Evolutionary conservation across 2,113 vertebrate species (phyloP), one percentile per base, ranked within the genome.

Genomic region (Chloropsis hardwickii): DNA sequence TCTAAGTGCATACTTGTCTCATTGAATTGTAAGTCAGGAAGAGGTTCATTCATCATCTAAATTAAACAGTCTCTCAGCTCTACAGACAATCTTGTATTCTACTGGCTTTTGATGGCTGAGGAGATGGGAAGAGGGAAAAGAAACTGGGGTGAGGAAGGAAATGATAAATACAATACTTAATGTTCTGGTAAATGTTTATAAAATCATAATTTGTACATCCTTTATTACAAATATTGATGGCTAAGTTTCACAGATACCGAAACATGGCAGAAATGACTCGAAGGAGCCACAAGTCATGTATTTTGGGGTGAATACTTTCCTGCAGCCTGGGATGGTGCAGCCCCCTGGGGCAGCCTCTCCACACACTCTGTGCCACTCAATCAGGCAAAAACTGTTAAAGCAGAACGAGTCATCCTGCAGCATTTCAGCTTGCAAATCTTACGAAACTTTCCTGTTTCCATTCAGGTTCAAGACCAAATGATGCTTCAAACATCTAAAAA

Each of bases 111-210:
- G 48, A 33, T 67, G 37, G n/a, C 76, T 61, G 40, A 65, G 58
- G 37, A 77, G 48, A 42, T 53, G 37, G 20, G 40, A 61, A 69
- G 42, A 66, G 21, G 57, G 35, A 91, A 42, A 89, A 76, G 29
- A 67, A 90, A 72, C 5, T 19, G 64, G 5, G 3, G 4, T 42
- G 45, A 92, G 45, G 33, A 85, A 57, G 28, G 40, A 74, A 87
- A 64, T 70, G 9, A 66, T 60, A 82, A 92, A 64, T 66, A 60
- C 44, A 72, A 40, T 60, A 70, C 33, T 82, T 62, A 86, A 51
- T 77, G 57, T 92, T 80, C 74, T 77, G 71, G 58, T 57, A 74
- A 92, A 85, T 69, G 11, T 62, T 93, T 71, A 67, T 87, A 92
- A 58, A 80, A 69, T 61, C n/a, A 27, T 82, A 60, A 80, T 88